These are phyloP conservation scores for Pachyseris speciosa DNA, from an alignment of 64 coral and sea anemone species.

Conservation along the genomic window DNA sequence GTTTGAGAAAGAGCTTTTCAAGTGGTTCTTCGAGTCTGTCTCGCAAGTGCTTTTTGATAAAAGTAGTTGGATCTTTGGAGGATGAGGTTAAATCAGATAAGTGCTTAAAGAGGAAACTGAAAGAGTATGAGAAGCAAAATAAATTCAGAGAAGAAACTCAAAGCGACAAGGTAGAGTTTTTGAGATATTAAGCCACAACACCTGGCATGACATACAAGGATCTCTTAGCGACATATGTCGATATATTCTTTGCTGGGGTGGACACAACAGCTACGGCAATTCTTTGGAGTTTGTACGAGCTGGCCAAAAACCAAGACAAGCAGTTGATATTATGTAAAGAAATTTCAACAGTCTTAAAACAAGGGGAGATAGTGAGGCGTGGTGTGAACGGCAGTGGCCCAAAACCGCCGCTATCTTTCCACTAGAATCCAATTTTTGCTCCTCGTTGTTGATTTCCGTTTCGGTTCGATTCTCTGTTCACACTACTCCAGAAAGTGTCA, in stretches of 20 bases:
- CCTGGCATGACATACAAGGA: constrained; percentile 49
- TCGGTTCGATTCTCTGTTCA: no score
- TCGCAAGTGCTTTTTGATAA: constrained; percentile 54
- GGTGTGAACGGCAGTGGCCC: no score
- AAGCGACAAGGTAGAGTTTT: not conserved
- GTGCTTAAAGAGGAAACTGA: constrained; percentile 36
- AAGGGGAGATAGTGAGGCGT: constrained; percentile 24
- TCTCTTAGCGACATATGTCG: constrained; percentile 42
- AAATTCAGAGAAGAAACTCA: constrained; percentile 15
- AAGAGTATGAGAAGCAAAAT: constrained; percentile 29
- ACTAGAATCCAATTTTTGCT: no score
- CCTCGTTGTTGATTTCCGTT: no score
- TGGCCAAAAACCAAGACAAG: constrained; percentile 74
- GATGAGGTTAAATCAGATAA: constrained; percentile 39
- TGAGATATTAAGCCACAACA: constrained; percentile 33
- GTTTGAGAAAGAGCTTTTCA: constrained; percentile 72
- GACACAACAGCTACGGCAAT: constrained; percentile 77
- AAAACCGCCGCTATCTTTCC: no score
- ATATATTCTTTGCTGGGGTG: constrained; percentile 72
- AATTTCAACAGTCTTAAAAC: constrained; percentile 40
- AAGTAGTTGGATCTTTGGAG: constrained; percentile 38
- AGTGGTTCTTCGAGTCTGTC: constrained; percentile 75
- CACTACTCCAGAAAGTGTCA: no score
- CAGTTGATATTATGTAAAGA: constrained; percentile 50
- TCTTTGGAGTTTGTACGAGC: constrained; percentile 62